Conservation (phyloP, 2,888 invertebrate genomes). For the Pyrgus malvae region DNA sequence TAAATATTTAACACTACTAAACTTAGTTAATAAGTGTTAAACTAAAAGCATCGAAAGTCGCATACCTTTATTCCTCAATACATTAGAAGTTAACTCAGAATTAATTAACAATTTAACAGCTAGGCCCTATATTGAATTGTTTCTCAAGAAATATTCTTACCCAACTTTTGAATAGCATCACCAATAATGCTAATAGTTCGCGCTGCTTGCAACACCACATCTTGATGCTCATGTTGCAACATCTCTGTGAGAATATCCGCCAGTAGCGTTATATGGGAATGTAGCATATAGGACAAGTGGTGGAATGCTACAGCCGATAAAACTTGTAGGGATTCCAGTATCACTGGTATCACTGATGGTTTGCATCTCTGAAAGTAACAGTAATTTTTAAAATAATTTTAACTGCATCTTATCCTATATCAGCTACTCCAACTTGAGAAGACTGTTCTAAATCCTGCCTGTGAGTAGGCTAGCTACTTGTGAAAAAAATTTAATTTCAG, state of each 20-base stretch:
- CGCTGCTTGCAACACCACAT: constrained; percentile 87
- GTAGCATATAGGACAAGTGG: constrained; percentile 80
- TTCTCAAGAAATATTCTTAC: constrained; percentile 44
- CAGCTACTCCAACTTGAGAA: too few species aligned
- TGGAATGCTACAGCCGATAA: constrained; percentile 83
- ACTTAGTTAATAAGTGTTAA: too few species aligned
- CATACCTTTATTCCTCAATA: too few species aligned
- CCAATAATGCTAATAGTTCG: constrained; percentile 86
- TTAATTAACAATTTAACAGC: too few species aligned
- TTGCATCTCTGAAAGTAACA: constrained; percentile 53
- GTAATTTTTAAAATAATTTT: background rate
- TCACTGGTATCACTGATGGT: constrained; percentile 83
- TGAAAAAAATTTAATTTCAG: too few species aligned
- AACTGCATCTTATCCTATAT: too few species aligned
- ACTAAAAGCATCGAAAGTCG: too few species aligned
- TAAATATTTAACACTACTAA: too few species aligned
- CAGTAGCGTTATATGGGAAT: constrained; percentile 81
- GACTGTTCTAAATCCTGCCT: too few species aligned
- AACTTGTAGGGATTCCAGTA: constrained; percentile 90
- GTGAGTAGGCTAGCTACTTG: too few species aligned
- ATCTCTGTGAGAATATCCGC: constrained; percentile 82
- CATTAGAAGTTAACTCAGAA: too few species aligned
- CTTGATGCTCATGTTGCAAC: constrained; percentile 83
- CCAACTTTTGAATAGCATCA: constrained; percentile 81
- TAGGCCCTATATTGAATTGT: background rate